Conservation (phyloP, 2,888 invertebrate genomes). For the Cephus spinipes region DNA sequence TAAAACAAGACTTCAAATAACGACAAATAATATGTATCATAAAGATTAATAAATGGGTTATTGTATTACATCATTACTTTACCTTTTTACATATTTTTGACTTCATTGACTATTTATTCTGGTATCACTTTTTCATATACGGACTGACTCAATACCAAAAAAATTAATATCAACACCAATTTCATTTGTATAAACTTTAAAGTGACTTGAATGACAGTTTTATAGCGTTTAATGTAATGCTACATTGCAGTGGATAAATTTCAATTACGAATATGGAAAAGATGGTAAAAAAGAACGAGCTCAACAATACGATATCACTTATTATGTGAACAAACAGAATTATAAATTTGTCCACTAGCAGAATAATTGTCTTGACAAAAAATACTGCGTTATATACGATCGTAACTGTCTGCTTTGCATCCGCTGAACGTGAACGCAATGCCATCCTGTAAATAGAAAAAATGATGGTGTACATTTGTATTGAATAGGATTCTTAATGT, state of each 20-base stretch:
- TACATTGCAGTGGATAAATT: too few relatives aligned
- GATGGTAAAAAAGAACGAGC: neutral
- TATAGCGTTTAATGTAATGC: too few relatives aligned
- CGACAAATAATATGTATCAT: too few relatives aligned
- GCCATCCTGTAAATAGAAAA: constrained; percentile 72
- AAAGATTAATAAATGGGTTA: neutral
- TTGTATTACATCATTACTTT: neutral
- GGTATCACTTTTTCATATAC: neutral
- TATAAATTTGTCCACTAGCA: neutral
- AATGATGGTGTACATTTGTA: constrained; percentile 10
- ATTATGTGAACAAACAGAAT: neutral
- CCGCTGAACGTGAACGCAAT: constrained; percentile 73
- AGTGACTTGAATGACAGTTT: too few relatives aligned
- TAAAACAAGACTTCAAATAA: too few relatives aligned
- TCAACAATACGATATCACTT: too few relatives aligned
- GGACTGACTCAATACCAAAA: neutral
- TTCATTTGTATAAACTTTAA: too few relatives aligned
- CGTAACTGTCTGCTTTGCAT: constrained; percentile 71
- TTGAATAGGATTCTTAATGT: neutral
- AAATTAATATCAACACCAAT: neutral
- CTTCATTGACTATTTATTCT: neutral
- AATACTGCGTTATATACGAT: constrained; percentile 65
- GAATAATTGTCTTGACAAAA: neutral
- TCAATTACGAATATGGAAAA: neutral
- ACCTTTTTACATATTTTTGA: neutral